phyloP scores from a whole-genome alignment of 2,113 vertebrate species.

The Podarcis raffonei region DNA sequence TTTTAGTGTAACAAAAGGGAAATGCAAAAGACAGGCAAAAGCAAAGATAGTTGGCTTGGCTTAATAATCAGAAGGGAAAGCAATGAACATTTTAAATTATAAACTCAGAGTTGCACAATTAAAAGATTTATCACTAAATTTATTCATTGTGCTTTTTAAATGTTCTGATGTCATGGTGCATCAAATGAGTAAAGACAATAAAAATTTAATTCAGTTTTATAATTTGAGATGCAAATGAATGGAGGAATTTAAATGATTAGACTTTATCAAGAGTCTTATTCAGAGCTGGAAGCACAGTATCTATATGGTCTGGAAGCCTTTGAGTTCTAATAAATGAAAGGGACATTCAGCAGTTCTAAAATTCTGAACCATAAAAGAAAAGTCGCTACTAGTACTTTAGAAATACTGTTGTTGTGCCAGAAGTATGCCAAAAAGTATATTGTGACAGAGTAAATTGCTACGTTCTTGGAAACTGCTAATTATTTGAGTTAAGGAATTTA shows the following conservation, averaged over 20 bases:
- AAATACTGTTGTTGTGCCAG: background rate
- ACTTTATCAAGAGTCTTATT: conserved; percentile 21
- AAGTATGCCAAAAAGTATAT: conserved; percentile 30
- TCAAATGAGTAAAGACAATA: conserved; percentile 24
- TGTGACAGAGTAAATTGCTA: conserved; percentile 18
- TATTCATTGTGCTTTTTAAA: conserved; percentile 34
- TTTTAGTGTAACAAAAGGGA: background rate
- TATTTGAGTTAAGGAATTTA: background rate
- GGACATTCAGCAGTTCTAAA: background rate
- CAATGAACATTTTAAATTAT: conserved; percentile 44
- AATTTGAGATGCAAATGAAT: conserved; percentile 25
- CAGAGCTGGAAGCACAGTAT: background rate
- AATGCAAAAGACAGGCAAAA: conserved; percentile 19
- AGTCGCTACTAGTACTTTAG: background rate
- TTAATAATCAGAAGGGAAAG: conserved; percentile 32
- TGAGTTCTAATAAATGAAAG: conserved; percentile 11
- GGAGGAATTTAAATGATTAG: conserved; percentile 36
- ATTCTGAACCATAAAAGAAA: background rate
- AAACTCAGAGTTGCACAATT: conserved; percentile 15
- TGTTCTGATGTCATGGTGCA: conserved; percentile 4
- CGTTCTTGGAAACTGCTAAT: background rate
- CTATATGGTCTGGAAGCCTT: conserved; percentile 3
- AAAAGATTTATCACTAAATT: conserved; percentile 40
- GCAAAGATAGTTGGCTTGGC: conserved; percentile 18
- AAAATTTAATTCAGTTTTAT: conserved; percentile 36